Base-by-base conservation (phyloP, 2,888 invertebrate genomes). In the Villa cingulata region DNA sequence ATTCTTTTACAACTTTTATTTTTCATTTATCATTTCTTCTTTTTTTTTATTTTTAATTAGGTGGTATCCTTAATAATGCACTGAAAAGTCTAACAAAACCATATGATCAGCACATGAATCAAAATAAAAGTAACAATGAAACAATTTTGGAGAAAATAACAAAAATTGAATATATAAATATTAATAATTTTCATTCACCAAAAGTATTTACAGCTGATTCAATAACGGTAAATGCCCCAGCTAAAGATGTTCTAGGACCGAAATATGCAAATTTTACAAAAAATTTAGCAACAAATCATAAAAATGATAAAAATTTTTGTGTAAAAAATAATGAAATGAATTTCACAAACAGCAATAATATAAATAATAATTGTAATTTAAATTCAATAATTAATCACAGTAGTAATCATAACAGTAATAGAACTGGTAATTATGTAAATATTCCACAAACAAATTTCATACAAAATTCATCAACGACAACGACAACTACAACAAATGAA, bases 171-270 rank as follows among this genome's bases (percentile, higher is more conserved):
- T 46, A 46, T 29, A 46, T 42, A 37, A 81, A 86, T 44, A 52
- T 64, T 39, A 61, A 64, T 51, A 60, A 61, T 7, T 56, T 65
- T 16, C 71, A 73, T 43, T 70, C 75, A 0, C 87, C 87, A 0
- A 88, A 88, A 70, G 86, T 88, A 0, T 88, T 88, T 57, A 81
- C 83, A 19, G 75, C 85, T 0, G 86, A 85, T 59, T 78, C 82
- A 9, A 65, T 84, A 10, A 86, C 86, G 0, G 83, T 85, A 0
- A 87, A 83, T 55, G 84, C 84, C 5, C 86, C 87, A 0, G 86
- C 87, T 0, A 85, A 81, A 65, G 86, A 86, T 56, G 86, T 87
- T 0, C 65, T 87, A 32, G 85, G 84, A 0, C 76, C 78, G 10
- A 77, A 78, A 59, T 71, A 78, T 18, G 71, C 73, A 32, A 80